A percentile compares a stretch with the other conserved stretches of the same genome.
Conservation (phyloP, 2,797 vertebrate species). For the Enoplosus armatus region DNA sequence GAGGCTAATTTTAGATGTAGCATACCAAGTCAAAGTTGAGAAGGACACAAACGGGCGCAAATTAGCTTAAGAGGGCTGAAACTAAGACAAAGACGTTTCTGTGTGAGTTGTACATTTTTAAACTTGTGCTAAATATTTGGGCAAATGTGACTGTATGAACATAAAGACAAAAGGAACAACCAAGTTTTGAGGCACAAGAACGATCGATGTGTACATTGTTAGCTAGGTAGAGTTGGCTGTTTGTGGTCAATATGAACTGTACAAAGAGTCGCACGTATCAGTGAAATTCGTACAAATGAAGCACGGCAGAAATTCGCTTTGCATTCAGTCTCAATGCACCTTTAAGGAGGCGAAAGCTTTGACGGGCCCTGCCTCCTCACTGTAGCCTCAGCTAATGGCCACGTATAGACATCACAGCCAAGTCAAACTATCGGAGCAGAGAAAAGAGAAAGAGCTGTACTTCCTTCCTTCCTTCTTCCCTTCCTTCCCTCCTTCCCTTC, state of each 20-base stretch:
- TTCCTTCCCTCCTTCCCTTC: conserved; percentile 4
- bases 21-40: background rate
- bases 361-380: background rate
- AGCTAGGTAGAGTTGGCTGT: background rate
- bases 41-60: background rate
- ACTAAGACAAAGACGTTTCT: background rate
- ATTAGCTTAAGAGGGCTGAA: background rate
- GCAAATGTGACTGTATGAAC: too few species aligned
- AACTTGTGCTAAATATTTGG: background rate
- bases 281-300: background rate
- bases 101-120: background rate
- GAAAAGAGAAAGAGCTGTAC: background rate
- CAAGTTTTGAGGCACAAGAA: background rate
- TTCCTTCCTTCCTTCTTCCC: conserved; percentile 20
- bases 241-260: background rate
- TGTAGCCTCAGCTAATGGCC: conserved; percentile 4
- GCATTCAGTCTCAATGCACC: background rate
- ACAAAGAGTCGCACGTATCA: background rate
- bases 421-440: conserved; percentile 7
- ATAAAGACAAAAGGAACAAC: background rate
- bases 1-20: background rate
- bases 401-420: background rate
- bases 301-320: background rate
- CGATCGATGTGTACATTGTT: background rate
- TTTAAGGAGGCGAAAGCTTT: background rate